Percentiles rank a stretch among this genome's conserved stretches.
These are phyloP conservation scores for Amphiduros pacificus DNA, from an alignment of 2,888 invertebrate genomes.

Conservation along the genomic window DNA sequence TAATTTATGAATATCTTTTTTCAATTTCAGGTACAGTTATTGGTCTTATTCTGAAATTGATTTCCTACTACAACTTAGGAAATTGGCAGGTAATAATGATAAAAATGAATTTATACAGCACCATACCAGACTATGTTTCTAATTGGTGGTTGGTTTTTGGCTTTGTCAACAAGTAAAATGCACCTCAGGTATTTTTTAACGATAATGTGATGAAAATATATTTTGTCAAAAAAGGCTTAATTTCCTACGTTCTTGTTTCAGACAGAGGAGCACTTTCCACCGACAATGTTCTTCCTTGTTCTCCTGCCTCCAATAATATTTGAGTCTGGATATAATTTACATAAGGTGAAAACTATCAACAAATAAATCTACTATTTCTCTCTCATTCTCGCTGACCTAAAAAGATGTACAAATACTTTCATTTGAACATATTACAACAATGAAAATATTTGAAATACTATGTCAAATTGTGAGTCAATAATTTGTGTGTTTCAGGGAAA, in stretches of 20 bases:
- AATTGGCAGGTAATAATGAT: conserved; percentile 83
- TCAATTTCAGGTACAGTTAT: conserved; percentile 75
- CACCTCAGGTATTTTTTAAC: no score
- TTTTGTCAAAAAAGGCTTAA: no score
- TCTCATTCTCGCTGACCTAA: no score
- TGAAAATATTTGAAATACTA: neutral
- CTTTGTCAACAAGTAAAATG: no score
- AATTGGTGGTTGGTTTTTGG: no score
- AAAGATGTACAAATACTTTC: neutral
- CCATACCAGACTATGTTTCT: no score
- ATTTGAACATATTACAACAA: neutral
- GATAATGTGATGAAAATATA: no score
- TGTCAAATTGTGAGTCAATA: neutral
- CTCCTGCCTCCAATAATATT: conserved; percentile 97
- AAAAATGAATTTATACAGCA: no score
- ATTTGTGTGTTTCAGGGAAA: conserved; percentile 61
- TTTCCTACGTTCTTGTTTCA: conserved; percentile 62
- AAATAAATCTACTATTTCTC: no score
- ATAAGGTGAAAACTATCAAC: conserved; percentile 87
- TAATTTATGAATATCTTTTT: neutral
- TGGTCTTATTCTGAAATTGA: conserved; percentile 84
- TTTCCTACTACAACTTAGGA: conserved; percentile 78
- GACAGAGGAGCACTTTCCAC: conserved; percentile 96
- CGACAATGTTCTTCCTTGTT: conserved; percentile 96
- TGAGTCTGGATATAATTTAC: conserved; percentile 97